Evolutionary conservation across 1,140 invertebrate species (phyloP), one percentile per base, ranked within the genome.

Genomic region (Colletes latitarsis): DNA sequence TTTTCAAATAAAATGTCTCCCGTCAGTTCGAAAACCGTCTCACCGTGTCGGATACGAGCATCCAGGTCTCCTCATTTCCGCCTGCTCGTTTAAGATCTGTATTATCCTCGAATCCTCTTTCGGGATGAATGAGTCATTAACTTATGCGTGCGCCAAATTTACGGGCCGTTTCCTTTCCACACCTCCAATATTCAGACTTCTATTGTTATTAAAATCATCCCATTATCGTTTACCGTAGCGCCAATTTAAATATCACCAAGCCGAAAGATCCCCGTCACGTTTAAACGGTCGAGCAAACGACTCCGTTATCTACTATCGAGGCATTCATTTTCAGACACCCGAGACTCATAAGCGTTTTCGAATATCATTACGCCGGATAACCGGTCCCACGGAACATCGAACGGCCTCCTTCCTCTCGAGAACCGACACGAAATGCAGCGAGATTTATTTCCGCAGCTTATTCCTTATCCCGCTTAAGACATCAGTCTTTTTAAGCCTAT

Each of bases 401-500:
- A 21, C 39, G 21, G 5, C n/a, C 55, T 60, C 55, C 17, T 52
- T n/a, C 21, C 57, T 14, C 72, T 19, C 43, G 66, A 12, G 39
- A 30, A 30, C 30, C 30, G 14, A 12, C n/a, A 46, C 73, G 57
- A 46, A 55, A 60, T 52, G 39, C 83, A 57, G 43, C n/a, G 53
- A 82, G 81, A 86, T 86, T 80, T 86, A 86, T 86, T 86, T 86
- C 76, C 71, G 66, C 72, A 43, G 62, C 71, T 86, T 85, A 78
- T 49, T 73, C 58, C 68, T 86, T 80, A 79, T 85, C 76, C 81
- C 76, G 64, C 75, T 82, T 74, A 70, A 82, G 78, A 82, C 84
- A 75, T 85, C 79, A 41, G 80, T 86, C 84, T 86, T 80, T 79
- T 49, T 86, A 86, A 85, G 84, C 85, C 84, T 77, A 79, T 86